phyloP scores from a whole-genome alignment of 2,797 vertebrate genomes.

The Jordanella pulchra region DNA sequence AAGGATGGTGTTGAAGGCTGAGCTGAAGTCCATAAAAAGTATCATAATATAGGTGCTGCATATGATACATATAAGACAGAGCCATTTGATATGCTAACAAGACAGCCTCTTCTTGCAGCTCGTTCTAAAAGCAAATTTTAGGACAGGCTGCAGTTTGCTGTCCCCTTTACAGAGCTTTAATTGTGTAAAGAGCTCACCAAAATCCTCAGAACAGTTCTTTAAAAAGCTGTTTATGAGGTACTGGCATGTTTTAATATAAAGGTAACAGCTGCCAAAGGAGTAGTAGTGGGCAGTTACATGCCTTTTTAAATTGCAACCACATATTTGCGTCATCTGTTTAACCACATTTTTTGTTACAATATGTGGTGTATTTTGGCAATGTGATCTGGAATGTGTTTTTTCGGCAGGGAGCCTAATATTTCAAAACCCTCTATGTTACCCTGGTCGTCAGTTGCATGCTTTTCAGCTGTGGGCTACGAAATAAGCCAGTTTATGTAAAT shows the following conservation, averaged over 20 bases:
- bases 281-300: not conserved
- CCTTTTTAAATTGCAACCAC: constrained; percentile 6
- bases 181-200: not conserved
- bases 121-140: too few relatives aligned
- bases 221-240: not conserved
- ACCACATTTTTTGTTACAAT: not conserved
- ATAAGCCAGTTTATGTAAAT: not conserved
- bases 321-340: constrained; percentile 6
- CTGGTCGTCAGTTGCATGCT: not conserved
- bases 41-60: too few relatives aligned
- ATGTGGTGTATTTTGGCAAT: not conserved
- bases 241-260: constrained; percentile 1
- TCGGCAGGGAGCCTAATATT: not conserved
- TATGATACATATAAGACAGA: too few relatives aligned
- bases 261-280: not conserved
- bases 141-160: too few relatives aligned
- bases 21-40: too few relatives aligned
- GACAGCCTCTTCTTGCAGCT: too few relatives aligned
- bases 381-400: constrained; percentile 2
- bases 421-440: not conserved
- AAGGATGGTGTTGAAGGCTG: too few relatives aligned
- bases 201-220: too few relatives aligned
- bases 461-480: not conserved
- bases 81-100: too few relatives aligned
- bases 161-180: too few relatives aligned